Evolutionary conservation across 92 coral and sea anemone genomes (phyloP).

Genomic region (Pocillopora grandis): DNA sequence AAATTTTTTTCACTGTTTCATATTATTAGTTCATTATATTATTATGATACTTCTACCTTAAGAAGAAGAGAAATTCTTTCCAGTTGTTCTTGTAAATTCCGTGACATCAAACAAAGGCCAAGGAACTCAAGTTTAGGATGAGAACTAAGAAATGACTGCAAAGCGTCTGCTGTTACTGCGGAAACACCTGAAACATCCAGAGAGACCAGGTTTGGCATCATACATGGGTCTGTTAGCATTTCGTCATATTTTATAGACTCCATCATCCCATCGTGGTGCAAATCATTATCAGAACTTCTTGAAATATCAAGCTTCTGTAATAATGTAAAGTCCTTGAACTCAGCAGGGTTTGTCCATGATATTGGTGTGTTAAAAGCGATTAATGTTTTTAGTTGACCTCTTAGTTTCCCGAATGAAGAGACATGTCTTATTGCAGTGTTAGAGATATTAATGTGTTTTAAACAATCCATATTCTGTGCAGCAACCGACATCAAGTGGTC

Average conservation of each 20-base stretch:
- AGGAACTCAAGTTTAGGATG: conserved; percentile 77
- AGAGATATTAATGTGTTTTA: conserved; percentile 66
- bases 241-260: conserved; percentile 1
- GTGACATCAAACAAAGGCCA: conserved; percentile 74
- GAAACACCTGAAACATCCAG: conserved; percentile 75
- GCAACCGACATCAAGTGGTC: conserved; percentile 44
- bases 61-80: conserved; percentile 23
- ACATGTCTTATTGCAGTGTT: conserved; percentile 56
- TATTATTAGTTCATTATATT: not conserved
- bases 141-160: conserved; percentile 54
- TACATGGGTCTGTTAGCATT: conserved; percentile 31
- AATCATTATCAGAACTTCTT: conserved; percentile 48
- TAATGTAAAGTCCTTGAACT: conserved; percentile 51
- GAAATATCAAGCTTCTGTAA: conserved; percentile 74
- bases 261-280: conserved; percentile 44
- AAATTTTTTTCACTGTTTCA: too few species aligned
- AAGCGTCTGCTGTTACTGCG: conserved; percentile 29
- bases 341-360: conserved; percentile 64
- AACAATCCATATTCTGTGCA: conserved; percentile 34
- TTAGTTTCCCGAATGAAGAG: conserved; percentile 53
- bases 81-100: conserved; percentile 21
- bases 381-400: conserved; percentile 46
- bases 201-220: conserved; percentile 46
- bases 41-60: conserved; percentile 46
- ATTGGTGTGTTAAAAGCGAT: conserved; percentile 74